Percentiles rank a stretch among this genome's conserved stretches.
phyloP scores from a whole-genome alignment of 2,797 vertebrate genomes.

The Rhincodon typus region DNA sequence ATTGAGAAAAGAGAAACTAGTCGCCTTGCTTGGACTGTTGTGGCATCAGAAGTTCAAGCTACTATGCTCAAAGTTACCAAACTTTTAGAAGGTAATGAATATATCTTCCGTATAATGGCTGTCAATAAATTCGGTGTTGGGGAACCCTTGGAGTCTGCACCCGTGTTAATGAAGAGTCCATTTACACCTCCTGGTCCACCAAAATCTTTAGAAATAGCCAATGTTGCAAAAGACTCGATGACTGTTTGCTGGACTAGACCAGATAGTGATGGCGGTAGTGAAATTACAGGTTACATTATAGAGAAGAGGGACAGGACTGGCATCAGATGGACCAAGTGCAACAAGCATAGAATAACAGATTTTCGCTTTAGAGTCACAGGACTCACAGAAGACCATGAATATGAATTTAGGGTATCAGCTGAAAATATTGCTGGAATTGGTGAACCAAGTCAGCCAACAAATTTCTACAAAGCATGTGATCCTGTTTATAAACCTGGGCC shows the following conservation, averaged over 20 bases:
- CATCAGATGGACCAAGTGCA: conserved; percentile 93
- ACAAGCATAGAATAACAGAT: conserved; percentile 86
- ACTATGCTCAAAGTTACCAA: conserved; percentile 86
- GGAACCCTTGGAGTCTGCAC: conserved; percentile 73
- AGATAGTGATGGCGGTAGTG: conserved; percentile 83
- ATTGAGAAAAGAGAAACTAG: conserved; percentile 95
- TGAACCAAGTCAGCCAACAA: conserved; percentile 78
- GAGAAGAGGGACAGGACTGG: conserved; percentile 91
- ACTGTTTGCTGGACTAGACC: conserved; percentile 86
- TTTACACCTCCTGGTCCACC: conserved; percentile 83
- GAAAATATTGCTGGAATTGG: conserved; percentile 89
- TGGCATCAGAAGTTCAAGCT: conserved; percentile 70
- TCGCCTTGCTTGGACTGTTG: conserved; percentile 89
- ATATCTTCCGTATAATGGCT: conserved; percentile 92
- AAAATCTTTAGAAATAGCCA: conserved; percentile 79
- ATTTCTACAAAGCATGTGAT: conserved; percentile 85
- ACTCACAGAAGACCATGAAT: conserved; percentile 82
- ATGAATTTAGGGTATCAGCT: conserved; percentile 90
- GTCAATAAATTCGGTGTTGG: conserved; percentile 84
- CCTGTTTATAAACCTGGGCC: conserved; percentile 91
- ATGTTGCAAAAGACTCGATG: conserved; percentile 89
- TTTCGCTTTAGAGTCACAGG: conserved; percentile 83
- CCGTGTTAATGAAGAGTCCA: conserved; percentile 84
- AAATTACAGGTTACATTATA: conserved; percentile 81
- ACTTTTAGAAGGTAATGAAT: conserved; percentile 91